Base-by-base conservation (phyloP, 2,888 invertebrate species). In the Monopis laevigella region DNA sequence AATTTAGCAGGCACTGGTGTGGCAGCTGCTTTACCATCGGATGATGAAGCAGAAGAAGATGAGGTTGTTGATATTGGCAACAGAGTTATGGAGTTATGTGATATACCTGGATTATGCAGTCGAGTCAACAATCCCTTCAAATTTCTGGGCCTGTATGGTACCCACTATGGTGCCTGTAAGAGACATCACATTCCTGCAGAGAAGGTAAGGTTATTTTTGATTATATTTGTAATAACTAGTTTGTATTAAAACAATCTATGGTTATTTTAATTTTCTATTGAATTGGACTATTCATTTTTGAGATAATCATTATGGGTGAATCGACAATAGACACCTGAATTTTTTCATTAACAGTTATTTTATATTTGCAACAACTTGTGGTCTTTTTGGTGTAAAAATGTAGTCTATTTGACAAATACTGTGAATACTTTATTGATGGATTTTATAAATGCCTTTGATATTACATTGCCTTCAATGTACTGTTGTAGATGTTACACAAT, bases 81-180 rank as follows among this genome's bases (percentile, higher is more conserved):
- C 35, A 46, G 50, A 19, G 44, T 54, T 19, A 18, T 47, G 59
- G 14, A 62, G 62, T 56, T 84, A n/a, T 85, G 89, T 48, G 92
- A 96, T 63, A 96, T 98, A 55, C 93, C 93, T 3, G 98, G 97
- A 0, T 81, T 98, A 14, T 86, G 88, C 13, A 86, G 86, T 28
- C 82, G 95, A 39, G 88, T 92, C 0, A 75, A 86, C 44, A 85
- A 84, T 40, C 93, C 92, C 0, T 82, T 98, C 49, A 88, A 94
- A 56, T 98, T 95, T 69, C 84, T 98, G 10, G 98, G 98, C 1
- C 78, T 98, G 4, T 95, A 96, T 62, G 92, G 92, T 48, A 95
- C 97, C 32, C 86, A 87, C 41, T 88, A 95, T 69, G 92, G 90
- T 62, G 96, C 97, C 16, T 96, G 95, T 62, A 88, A 91, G 51